Evolutionary conservation across 2,113 vertebrate genomes (phyloP), one percentile per base, ranked within the genome.

Genomic region (Myotis yumanensis): DNA sequence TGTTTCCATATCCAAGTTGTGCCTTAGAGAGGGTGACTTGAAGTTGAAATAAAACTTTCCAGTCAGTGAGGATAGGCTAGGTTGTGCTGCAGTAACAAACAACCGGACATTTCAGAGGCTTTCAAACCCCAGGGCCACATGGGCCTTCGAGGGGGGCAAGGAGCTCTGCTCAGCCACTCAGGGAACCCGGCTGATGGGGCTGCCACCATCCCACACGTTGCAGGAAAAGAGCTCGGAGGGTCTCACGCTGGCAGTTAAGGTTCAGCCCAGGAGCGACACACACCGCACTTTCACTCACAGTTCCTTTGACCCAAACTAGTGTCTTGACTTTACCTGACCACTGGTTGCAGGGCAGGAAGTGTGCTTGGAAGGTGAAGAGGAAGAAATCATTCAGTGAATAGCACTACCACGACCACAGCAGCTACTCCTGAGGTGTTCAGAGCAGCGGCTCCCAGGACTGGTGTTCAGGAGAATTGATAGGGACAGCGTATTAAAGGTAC

Each of bases 361-460:
- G 51, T 30, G 51, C 82, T 87, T 37, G 43, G 71, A 90, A 68
- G 37, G 18, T 9, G 20, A 75, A 37, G 57, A 71, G 17, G 35
- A 43, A 64, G 43, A n/a, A 18, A 18, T 43, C n/a, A 1, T 18
- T 18, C 54, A 23, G 28, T 30, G 5, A 89, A 17, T 1, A 80
- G 30, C 32, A 4, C 18, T 3, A 2, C 16, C 20, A 4, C 1
- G 0, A 14, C 10, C 48, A 3, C 22, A 9, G 48, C 76, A 28
- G 8, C 7, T 12, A 22, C 4, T 35, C 51, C 11, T 11, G 48
- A 30, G 37, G 12, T 43, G 7, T 51, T 81, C 14, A 1, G 84
- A 81, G 28, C 17, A 37, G 54, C 0, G 4, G 14, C 89, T 80
- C 25, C 69, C 84, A 18, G 79, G 52, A 22, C 3, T 30, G 16